Conservation (phyloP, 2,113 vertebrate genomes). For the Anseranas semipalmata region DNA sequence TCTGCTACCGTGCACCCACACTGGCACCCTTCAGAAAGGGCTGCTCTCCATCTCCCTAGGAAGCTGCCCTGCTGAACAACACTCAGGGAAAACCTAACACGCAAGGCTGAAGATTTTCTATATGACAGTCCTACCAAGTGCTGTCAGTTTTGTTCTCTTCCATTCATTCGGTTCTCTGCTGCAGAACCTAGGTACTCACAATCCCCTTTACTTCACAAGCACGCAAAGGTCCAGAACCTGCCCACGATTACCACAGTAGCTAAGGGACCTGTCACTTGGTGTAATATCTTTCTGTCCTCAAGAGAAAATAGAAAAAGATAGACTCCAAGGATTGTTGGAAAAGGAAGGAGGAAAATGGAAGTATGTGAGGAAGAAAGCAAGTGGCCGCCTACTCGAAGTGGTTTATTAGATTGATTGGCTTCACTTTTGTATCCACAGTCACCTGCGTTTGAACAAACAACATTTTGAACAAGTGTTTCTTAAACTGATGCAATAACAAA, state of each 20-base stretch:
- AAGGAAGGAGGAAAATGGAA: not conserved
- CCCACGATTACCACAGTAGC: too few relatives aligned
- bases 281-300: not conserved
- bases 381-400: not conserved
- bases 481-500: not conserved
- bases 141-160: not conserved
- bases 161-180: not conserved
- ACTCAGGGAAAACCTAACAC: not conserved
- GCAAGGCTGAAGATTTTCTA: not conserved
- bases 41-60: not conserved
- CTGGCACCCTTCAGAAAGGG: not conserved
- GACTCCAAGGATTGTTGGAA: not conserved
- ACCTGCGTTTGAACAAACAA: not conserved
- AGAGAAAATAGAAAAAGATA: not conserved
- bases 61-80: not conserved
- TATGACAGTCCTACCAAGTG: not conserved
- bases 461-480: not conserved
- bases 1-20: not conserved
- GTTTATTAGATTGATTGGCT: not conserved
- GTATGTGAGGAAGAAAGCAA: not conserved
- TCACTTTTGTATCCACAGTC: not conserved
- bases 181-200: not conserved
- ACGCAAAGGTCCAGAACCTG: not conserved
- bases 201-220: not conserved
- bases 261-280: not conserved